These are phyloP conservation scores for Cranoglanis bouderius DNA, from an alignment of 2,113 vertebrate species.

Conservation along the genomic window DNA sequence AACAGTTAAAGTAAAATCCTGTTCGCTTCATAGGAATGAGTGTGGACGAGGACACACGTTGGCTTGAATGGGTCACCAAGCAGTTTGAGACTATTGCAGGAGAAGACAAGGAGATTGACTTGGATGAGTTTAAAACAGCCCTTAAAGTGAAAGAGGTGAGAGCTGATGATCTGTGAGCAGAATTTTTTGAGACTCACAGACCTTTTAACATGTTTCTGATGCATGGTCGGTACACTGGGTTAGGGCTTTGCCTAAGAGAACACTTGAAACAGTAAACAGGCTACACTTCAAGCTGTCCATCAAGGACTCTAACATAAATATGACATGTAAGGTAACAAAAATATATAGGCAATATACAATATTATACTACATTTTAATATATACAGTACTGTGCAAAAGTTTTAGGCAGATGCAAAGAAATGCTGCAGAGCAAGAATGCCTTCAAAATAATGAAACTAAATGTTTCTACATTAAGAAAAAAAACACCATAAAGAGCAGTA, in stretches of 20 bases:
- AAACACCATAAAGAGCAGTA: too few relatives aligned
- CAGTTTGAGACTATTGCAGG: constrained; percentile 83
- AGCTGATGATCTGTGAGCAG: neutral
- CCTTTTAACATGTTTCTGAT: neutral
- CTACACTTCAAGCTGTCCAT: neutral
- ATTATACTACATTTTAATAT: too few relatives aligned
- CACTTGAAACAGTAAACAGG: neutral
- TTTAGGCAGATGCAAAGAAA: too few relatives aligned
- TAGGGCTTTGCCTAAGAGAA: neutral
- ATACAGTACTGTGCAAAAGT: too few relatives aligned
- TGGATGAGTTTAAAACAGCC: constrained; percentile 81
- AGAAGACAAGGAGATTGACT: constrained; percentile 77
- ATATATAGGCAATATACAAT: too few relatives aligned
- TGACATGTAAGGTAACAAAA: neutral
- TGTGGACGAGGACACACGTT: constrained; percentile 74
- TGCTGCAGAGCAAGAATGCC: too few relatives aligned
- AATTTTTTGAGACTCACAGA: too few relatives aligned
- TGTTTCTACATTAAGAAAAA: too few relatives aligned
- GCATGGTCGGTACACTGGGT: neutral
- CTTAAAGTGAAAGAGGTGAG: constrained; percentile 89
- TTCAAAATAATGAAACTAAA: too few relatives aligned
- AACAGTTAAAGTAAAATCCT: neutral
- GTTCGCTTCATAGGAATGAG: constrained; percentile 65
- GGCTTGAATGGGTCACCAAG: constrained; percentile 83
- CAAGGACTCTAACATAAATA: neutral